These are phyloP conservation scores for Lota lota DNA, from an alignment of 2,113 vertebrate species.

Conservation along the genomic window DNA sequence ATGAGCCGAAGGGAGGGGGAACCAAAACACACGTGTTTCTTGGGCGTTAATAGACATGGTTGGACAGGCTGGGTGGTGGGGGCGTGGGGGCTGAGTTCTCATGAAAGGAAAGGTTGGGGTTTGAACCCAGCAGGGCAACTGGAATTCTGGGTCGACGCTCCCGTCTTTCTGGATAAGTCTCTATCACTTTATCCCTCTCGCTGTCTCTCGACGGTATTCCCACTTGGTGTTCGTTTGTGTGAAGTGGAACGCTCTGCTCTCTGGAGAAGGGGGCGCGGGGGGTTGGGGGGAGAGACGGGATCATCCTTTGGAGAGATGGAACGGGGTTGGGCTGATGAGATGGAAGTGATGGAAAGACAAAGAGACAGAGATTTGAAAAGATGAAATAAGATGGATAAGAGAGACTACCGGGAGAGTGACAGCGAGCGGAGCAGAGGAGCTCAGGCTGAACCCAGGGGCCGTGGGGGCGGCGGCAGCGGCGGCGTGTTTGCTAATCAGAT, in stretches of 20 bases:
- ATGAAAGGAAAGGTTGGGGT: background rate
- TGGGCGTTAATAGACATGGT: slow-evolving; percentile 50
- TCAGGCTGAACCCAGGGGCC: slow-evolving; percentile 2
- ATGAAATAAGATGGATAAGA: background rate
- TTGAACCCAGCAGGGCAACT: background rate
- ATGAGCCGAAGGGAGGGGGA: slow-evolving; percentile 43
- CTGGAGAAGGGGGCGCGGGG: slow-evolving; percentile 31
- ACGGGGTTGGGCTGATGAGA: slow-evolving; percentile 48
- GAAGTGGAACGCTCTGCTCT: slow-evolving; percentile 52
- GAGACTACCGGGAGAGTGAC: background rate
- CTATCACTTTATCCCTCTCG: too few species aligned
- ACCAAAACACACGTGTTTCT: slow-evolving; percentile 31
- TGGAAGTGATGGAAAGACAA: slow-evolving; percentile 20
- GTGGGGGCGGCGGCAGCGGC: background rate
- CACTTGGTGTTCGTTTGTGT: slow-evolving; percentile 52
- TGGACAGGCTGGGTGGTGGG: slow-evolving; percentile 32
- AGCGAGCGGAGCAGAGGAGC: too few species aligned
- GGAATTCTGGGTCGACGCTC: background rate
- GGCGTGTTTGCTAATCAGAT: slow-evolving; percentile 3
- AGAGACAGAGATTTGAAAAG: slow-evolving; percentile 13
- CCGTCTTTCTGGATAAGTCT: slow-evolving; percentile 24
- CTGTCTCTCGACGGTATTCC: slow-evolving; percentile 10
- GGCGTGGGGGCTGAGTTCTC: slow-evolving; percentile 26
- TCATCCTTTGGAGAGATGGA: slow-evolving; percentile 43
- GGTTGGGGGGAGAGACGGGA: background rate